These are phyloP conservation scores for Baronia brevicornis DNA, from an alignment of 2,888 invertebrate species.

Conservation along the genomic window DNA sequence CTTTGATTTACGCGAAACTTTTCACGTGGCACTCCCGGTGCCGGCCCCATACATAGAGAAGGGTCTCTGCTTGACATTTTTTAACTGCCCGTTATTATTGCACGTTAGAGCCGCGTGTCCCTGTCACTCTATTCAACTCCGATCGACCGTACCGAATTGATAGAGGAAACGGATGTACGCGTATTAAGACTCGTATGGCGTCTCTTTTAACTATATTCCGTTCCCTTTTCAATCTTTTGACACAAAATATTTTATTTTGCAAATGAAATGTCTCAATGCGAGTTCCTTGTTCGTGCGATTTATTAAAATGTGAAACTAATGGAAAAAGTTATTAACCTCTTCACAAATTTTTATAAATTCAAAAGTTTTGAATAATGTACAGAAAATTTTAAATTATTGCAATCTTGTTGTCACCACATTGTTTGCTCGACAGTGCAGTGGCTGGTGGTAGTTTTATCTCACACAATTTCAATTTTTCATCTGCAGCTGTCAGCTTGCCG, in stretches of 20 bases:
- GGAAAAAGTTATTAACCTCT: slow-evolving; percentile 5
- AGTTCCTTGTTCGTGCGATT: too few relatives aligned
- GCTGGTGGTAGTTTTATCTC: slow-evolving; percentile 74
- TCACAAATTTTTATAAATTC: slow-evolving; percentile 8
- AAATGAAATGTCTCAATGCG: too few relatives aligned
- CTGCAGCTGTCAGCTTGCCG: slow-evolving; percentile 72
- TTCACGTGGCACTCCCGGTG: slow-evolving; percentile 55
- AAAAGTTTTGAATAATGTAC: slow-evolving; percentile 14
- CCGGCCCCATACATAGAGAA: slow-evolving; percentile 57
- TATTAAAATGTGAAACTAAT: too few relatives aligned
- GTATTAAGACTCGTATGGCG: slow-evolving; percentile 49
- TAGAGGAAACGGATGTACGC: slow-evolving; percentile 45
- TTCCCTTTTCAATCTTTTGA: slow-evolving; percentile 8
- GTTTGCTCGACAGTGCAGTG: slow-evolving; percentile 53
- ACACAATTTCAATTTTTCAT: slow-evolving; percentile 76
- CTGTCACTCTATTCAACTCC: slow-evolving; percentile 53
- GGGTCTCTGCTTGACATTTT: slow-evolving; percentile 56
- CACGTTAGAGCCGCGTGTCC: slow-evolving; percentile 44
- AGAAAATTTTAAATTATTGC: slow-evolving; percentile 29
- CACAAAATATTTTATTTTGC: too few relatives aligned
- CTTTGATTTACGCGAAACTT: slow-evolving; percentile 71
- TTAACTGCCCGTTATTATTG: slow-evolving; percentile 56
- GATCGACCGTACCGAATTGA: slow-evolving; percentile 46
- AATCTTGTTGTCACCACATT: slow-evolving; percentile 45
- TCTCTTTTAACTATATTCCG: slow-evolving; percentile 32